Conservation (phyloP, 2,797 vertebrate genomes). For the Oryzias dopingdopingensis region DNA sequence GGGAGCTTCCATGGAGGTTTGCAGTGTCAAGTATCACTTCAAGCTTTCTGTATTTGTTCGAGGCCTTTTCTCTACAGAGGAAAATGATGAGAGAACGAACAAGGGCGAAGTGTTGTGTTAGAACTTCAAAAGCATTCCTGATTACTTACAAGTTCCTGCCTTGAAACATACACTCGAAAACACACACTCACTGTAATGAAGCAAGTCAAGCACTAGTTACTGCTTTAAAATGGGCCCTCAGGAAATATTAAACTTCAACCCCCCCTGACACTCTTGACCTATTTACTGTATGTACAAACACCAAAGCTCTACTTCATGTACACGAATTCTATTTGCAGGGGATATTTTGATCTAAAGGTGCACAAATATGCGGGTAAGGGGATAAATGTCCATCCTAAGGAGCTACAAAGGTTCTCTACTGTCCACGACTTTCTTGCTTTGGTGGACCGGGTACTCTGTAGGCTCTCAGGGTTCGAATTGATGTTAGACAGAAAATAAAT, state of each 20-base stretch:
- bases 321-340: conserved; percentile 17
- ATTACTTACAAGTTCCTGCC: conserved; percentile 55
- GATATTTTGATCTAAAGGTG: not conserved
- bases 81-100: conserved; percentile 47
- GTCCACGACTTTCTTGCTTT: conserved; percentile 14
- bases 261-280: conserved; percentile 18
- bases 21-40: conserved; percentile 38
- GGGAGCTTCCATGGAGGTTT: conserved; percentile 9
- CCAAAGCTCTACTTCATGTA: conserved; percentile 32
- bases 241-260: conserved; percentile 26
- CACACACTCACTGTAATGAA: conserved; percentile 21
- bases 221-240: conserved; percentile 14
- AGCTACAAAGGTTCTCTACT: not conserved
- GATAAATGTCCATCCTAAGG: not conserved
- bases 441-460: conserved; percentile 41
- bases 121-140: conserved; percentile 78
- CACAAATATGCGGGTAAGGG: not conserved
- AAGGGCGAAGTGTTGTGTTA: conserved; percentile 46
- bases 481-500: conserved; percentile 18
- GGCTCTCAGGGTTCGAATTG: conserved; percentile 2
- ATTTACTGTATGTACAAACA: conserved; percentile 19
- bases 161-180: conserved; percentile 38
- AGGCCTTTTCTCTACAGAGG: conserved; percentile 26
- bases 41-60: conserved; percentile 18
- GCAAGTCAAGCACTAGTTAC: conserved; percentile 31